Conservation (phyloP, 1,140 invertebrate species). For the Drosophila littoralis region DNA sequence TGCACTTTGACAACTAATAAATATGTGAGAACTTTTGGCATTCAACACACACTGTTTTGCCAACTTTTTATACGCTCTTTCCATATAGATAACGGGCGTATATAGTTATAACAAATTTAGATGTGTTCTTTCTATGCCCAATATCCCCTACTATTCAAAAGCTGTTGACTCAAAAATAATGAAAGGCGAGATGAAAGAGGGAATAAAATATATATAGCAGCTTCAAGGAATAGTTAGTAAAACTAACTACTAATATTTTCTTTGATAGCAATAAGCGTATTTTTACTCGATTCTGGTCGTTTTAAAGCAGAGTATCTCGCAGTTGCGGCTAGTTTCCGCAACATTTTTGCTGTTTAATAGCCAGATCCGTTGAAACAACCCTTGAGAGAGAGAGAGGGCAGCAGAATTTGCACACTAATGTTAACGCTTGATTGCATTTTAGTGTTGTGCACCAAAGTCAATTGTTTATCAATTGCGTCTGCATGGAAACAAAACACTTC, state of each 20-base stretch:
- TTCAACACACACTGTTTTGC: too few relatives aligned
- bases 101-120: background rate
- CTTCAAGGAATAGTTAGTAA: too few relatives aligned
- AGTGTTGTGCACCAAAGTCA: constrained; percentile 65
- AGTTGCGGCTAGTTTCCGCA: background rate
- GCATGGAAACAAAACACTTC: constrained; percentile 41
- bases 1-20: constrained; percentile 45
- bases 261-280: too few relatives aligned
- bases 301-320: background rate
- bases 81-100: background rate
- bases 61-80: background rate
- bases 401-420: constrained; percentile 52
- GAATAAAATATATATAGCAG: too few relatives aligned
- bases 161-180: too few relatives aligned
- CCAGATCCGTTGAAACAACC: constrained; percentile 14
- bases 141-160: too few relatives aligned
- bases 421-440: constrained; percentile 75
- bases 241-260: too few relatives aligned
- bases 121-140: too few relatives aligned
- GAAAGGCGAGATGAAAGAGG: too few relatives aligned
- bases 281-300: too few relatives aligned
- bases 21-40: constrained; percentile 40
- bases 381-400: background rate
- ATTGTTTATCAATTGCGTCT: constrained; percentile 74
- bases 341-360: constrained; percentile 16